phyloP scores from a whole-genome alignment of 2,113 vertebrate genomes.

The Dromas ardeola region DNA sequence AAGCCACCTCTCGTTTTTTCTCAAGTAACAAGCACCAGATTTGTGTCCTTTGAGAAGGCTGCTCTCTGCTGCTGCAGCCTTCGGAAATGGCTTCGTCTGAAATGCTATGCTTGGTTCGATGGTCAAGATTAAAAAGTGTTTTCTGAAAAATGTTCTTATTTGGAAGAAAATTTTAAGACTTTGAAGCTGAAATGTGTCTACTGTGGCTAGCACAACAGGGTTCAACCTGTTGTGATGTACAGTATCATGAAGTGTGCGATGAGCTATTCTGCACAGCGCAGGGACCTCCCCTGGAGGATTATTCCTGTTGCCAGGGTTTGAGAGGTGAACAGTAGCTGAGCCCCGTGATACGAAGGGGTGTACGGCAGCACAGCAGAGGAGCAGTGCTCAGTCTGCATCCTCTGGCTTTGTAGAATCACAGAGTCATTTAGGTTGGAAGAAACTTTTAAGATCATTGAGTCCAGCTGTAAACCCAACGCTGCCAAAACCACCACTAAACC shows the following conservation, averaged over 20 bases:
- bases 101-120: not conserved
- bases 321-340: not conserved
- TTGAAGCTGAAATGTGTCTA: not conserved
- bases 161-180: not conserved
- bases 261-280: not conserved
- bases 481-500: not conserved
- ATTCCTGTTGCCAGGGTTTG: not conserved
- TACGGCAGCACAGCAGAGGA: not conserved
- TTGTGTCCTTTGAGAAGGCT: not conserved
- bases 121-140: not conserved
- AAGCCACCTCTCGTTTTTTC: not conserved
- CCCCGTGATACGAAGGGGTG: not conserved
- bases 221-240: not conserved
- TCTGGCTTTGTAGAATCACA: not conserved
- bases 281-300: not conserved
- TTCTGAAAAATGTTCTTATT: not conserved
- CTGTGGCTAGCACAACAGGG: not conserved
- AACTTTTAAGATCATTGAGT: fast-evolving
- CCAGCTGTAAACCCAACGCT: not conserved
- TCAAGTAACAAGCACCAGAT: not conserved
- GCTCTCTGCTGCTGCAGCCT: not conserved
- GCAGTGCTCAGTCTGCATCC: not conserved
- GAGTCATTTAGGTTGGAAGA: not conserved
- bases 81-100: not conserved
- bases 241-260: not conserved